Percentiles rank a stretch among this genome's conserved stretches.
phyloP scores from a whole-genome alignment of 53 echinoderm and acorn worm species.

The Paracentrotus lividus region DNA sequence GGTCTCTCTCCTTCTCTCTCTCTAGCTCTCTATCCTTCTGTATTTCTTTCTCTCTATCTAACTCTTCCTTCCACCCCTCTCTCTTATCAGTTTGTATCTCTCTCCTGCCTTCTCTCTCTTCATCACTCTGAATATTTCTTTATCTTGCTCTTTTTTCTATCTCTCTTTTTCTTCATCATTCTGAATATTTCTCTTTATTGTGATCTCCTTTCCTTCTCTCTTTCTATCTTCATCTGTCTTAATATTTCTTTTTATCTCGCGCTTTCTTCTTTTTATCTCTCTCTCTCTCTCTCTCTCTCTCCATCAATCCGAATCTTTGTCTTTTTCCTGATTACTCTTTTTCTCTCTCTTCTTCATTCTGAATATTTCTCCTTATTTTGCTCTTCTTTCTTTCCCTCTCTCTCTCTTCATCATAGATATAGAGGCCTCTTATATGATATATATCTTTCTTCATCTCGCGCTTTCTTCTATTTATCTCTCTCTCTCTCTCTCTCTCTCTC shows the following conservation, averaged over 20 bases:
- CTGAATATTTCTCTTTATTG: not conserved
- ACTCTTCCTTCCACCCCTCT: no score
- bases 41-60: not conserved
- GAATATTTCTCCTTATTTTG: not conserved
- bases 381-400: not conserved
- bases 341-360: not conserved
- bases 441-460: not conserved
- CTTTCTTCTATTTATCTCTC: not conserved
- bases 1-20: not conserved
- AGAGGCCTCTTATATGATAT: no score
- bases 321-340: not conserved
- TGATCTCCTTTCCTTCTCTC: not conserved
- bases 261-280: not conserved
- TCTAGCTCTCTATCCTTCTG: not conserved
- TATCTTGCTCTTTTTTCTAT: not conserved
- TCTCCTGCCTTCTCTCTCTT: not conserved
- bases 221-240: not conserved
- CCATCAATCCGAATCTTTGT: not conserved
- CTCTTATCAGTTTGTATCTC: no score
- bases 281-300: not conserved
- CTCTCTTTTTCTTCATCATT: not conserved
- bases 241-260: not conserved
- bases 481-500: not conserved
- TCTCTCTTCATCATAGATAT: not conserved
- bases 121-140: not conserved